phyloP scores from a whole-genome alignment of 2,797 vertebrate genomes.

The Gallirallus australis region DNA sequence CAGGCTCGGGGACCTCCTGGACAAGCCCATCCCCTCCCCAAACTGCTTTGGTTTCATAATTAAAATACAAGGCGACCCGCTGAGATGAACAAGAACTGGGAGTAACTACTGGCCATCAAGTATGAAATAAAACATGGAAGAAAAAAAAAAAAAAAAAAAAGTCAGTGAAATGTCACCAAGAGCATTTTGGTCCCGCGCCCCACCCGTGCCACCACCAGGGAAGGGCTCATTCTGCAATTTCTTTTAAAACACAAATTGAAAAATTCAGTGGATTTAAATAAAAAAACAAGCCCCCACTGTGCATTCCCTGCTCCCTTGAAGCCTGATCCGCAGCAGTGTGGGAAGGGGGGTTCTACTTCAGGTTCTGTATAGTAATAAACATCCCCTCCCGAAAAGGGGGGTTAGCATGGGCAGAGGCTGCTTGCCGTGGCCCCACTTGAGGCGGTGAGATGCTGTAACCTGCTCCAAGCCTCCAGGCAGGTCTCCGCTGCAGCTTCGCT shows the following conservation, averaged over 20 bases:
- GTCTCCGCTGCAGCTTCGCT: background rate
- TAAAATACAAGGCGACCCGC: background rate
- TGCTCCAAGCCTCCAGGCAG: background rate
- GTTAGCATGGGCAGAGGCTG: background rate
- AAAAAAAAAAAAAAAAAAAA: background rate
- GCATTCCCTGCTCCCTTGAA: background rate
- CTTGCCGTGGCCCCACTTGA: background rate
- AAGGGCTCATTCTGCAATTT: background rate
- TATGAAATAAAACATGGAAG: background rate
- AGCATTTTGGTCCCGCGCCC: background rate
- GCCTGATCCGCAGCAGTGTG: background rate
- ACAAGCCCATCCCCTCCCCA: background rate
- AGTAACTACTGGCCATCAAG: conserved; percentile 54
- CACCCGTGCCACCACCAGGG: accelerated
- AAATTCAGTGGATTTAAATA: background rate
- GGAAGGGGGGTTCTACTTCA: background rate
- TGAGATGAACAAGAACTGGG: background rate
- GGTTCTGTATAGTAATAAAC: background rate
- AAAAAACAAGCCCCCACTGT: background rate
- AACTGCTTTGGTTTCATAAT: background rate
- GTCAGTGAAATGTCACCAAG: background rate
- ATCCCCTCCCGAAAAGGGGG: no score
- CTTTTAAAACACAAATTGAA: background rate
- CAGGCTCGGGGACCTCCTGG: background rate
- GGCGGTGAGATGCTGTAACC: background rate